These are phyloP conservation scores for Takifugu bimaculatus DNA, from an alignment of 2,113 vertebrate species.

Conservation along the genomic window DNA sequence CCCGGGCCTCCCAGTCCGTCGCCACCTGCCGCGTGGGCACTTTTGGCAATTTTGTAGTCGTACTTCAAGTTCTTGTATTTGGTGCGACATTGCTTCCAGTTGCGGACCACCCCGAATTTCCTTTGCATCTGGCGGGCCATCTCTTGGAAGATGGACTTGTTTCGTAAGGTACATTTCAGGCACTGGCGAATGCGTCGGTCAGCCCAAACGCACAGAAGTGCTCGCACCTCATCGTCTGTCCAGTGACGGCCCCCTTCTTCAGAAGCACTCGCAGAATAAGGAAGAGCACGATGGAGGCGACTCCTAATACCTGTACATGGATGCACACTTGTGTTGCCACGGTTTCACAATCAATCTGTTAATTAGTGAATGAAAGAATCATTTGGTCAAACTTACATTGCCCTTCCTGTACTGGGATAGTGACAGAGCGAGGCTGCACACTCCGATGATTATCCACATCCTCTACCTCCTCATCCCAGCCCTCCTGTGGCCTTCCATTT, in stretches of 20 bases:
- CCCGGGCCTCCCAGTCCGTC: constrained; percentile 63
- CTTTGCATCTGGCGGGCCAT: constrained; percentile 83
- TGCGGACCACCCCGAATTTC: constrained; percentile 80
- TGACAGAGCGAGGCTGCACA: constrained; percentile 48
- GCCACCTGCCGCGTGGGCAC: constrained; percentile 59
- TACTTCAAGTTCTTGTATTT: constrained; percentile 93
- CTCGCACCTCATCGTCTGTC: constrained; percentile 85
- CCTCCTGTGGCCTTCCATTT: constrained; percentile 64
- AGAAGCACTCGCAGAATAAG: constrained; percentile 70
- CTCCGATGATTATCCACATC: constrained; percentile 49
- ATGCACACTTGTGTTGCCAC: not conserved
- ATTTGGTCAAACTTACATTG: constrained; percentile 40
- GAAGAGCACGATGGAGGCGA: constrained; percentile 40
- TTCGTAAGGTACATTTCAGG: constrained; percentile 82
- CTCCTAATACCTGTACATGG: constrained; percentile 61
- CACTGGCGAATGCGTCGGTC: constrained; percentile 80
- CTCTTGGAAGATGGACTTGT: constrained; percentile 91
- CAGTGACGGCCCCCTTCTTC: constrained; percentile 88
- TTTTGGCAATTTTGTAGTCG: constrained; percentile 84
- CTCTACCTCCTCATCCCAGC: constrained; percentile 58
- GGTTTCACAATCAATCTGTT: not conserved
- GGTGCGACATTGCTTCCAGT: constrained; percentile 92
- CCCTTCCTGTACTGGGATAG: constrained; percentile 67
- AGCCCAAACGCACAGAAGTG: constrained; percentile 83
- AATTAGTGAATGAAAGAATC: no score